Evolutionary conservation across 2,888 invertebrate genomes (phyloP).

Genomic region (Eretmocerus hayati): DNA sequence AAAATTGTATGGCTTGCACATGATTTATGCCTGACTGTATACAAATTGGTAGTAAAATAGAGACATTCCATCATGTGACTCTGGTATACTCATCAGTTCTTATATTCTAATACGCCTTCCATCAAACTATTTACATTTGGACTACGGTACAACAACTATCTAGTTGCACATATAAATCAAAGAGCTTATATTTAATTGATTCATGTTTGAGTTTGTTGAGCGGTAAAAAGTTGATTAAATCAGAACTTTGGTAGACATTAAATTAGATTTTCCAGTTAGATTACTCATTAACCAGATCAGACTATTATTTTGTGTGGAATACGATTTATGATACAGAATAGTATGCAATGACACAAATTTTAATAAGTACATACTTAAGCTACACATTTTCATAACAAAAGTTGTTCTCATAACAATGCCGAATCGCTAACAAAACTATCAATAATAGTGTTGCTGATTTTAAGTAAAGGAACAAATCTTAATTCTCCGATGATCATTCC

Average conservation of each 20-base stretch:
- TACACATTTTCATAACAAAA: no score
- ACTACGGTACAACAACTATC: constrained; percentile 4
- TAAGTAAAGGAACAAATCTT: constrained; percentile 22
- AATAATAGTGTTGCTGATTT: constrained; percentile 17
- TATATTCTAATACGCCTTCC: background rate
- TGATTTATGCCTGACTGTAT: constrained; percentile 17
- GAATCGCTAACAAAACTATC: constrained; percentile 22
- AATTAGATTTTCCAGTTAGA: no score
- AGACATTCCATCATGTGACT: constrained; percentile 8
- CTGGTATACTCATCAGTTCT: no score
- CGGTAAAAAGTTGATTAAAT: background rate
- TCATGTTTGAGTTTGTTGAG: constrained; percentile 4
- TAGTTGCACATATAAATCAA: background rate
- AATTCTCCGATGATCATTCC: constrained; percentile 5
- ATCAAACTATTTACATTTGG: constrained; percentile 18
- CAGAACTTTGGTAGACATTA: constrained; percentile 2
- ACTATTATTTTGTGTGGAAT: no score
- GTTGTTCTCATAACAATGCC: constrained; percentile 23
- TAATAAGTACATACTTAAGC: no score
- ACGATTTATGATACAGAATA: no score
- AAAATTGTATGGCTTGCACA: constrained; percentile 12
- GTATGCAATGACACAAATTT: no score
- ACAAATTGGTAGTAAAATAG: constrained; percentile 20
- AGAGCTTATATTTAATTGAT: constrained; percentile 8
- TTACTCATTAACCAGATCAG: no score